Conservation (phyloP, 2,113 vertebrate species). For the Psilopsiagon aymara region DNA sequence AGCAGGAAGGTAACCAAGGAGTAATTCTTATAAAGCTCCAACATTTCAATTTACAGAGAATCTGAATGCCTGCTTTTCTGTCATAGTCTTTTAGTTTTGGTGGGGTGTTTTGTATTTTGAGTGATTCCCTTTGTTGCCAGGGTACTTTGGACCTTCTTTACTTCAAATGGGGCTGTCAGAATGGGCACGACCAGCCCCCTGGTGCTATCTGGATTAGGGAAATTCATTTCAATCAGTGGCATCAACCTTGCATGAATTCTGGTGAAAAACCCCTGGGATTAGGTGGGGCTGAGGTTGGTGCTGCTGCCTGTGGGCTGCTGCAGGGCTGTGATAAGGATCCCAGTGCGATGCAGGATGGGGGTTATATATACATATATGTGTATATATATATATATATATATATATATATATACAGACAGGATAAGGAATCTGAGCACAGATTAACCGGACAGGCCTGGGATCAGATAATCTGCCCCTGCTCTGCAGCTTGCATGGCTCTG, state of each 20-base stretch:
- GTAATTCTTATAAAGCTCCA: background rate
- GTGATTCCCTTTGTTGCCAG: background rate
- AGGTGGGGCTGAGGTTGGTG: background rate
- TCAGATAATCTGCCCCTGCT: background rate
- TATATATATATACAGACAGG: background rate
- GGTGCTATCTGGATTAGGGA: background rate
- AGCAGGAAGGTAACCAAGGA: background rate
- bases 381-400: too few relatives aligned
- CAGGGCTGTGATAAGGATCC: background rate
- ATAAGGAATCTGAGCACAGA: slow-evolving; percentile 29
- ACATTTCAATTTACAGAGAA: background rate
- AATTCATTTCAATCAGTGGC: background rate
- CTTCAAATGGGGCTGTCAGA: background rate
- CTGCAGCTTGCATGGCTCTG: background rate
- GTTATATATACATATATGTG: too few relatives aligned
- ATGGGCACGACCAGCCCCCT: background rate
- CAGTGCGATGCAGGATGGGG: background rate
- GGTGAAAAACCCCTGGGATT: background rate
- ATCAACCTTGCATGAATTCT: background rate
- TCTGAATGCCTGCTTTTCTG: background rate
- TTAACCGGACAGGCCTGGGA: background rate
- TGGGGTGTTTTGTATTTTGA: background rate
- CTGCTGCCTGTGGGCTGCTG: background rate
- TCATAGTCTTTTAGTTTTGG: background rate
- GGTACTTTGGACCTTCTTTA: background rate